A percentile compares a stretch with the other conserved stretches of the same genome.
Conservation (phyloP, 2,888 invertebrate species). For the Pristionchus exspectatus region DNA sequence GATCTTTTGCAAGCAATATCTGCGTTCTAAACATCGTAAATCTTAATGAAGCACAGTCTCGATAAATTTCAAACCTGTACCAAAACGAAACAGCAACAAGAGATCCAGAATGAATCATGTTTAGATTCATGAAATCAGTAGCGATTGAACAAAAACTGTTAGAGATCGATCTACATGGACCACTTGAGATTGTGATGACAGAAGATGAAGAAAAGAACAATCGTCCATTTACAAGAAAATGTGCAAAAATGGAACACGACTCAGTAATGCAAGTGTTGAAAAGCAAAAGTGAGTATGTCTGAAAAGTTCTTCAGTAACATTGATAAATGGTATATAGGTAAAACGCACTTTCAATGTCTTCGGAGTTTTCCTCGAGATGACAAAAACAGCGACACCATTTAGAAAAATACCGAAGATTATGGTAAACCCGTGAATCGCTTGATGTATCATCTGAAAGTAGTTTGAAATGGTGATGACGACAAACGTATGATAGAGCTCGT, state of each 20-base stretch:
- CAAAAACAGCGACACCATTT: neutral
- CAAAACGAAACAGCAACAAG: neutral
- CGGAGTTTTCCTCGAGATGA: neutral
- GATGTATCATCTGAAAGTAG: neutral
- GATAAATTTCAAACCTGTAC: neutral
- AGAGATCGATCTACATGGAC: neutral
- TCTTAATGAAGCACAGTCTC: neutral
- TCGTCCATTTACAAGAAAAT: neutral
- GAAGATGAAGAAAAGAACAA: neutral
- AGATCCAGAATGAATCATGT: constrained; percentile 20
- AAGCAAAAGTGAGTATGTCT: neutral
- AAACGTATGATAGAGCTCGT: neutral
- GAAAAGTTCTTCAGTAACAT: neutral
- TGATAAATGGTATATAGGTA: neutral
- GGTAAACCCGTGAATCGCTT: neutral
- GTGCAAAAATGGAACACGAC: neutral
- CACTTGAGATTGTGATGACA: neutral
- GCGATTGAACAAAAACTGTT: neutral
- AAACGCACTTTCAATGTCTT: neutral
- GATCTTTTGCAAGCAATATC: neutral
- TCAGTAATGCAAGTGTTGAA: neutral
- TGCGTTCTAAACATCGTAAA: neutral
- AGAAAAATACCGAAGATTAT: neutral
- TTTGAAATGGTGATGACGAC: neutral
- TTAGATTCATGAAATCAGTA: neutral